Evolutionary conservation across 53 echinoderm and acorn worm species (phyloP), one percentile per base, ranked within the genome.

Genomic region (Echinometra lucunter): DNA sequence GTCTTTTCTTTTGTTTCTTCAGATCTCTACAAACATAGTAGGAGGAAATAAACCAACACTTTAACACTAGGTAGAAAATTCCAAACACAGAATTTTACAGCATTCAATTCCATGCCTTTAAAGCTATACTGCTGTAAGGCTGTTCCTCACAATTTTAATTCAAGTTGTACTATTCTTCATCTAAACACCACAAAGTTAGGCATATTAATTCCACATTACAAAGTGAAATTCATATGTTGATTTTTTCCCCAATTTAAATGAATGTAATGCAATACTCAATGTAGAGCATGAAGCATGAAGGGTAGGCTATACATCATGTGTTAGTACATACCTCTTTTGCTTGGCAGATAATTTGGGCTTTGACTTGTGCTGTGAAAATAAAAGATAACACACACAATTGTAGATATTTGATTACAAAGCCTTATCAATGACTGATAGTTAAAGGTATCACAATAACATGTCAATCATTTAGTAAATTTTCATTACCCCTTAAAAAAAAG

Each of bases 1-100:
- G 95, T 63, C 82, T 96, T 72, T 96, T 96, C 83, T 96, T 97
- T 93, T 96, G 94, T 90, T 97, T 98, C 95, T 98, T 98, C 82
- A 97, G 67, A 25, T 96, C 96, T 66, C 98, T 97, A 53, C 32
- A 66, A 89, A 55, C 11, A 78, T 78, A 19, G 6, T 18, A 0
- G 34, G 72, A 78, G 40, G 42, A 40, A 2, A 40, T 18, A 78
- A 42, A 78, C 19, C 38, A 40, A 78, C 6, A 19, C n/a, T n/a
- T n/a, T n/a, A n/a, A n/a, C n/a, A 53, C 9, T 0, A 13, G 53
- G 53, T 53, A 13, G 53, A 53, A 53, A 53, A n/a, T n/a, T n/a
- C n/a, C n/a, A n/a, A n/a, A n/a, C n/a, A n/a, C 13, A 53, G 53
- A 13, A 53, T 53, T 13, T 53, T 13, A 53, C 53, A 53, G 13